phyloP scores from a whole-genome alignment of 1,140 invertebrate species.

The Listronotus bonariensis region DNA sequence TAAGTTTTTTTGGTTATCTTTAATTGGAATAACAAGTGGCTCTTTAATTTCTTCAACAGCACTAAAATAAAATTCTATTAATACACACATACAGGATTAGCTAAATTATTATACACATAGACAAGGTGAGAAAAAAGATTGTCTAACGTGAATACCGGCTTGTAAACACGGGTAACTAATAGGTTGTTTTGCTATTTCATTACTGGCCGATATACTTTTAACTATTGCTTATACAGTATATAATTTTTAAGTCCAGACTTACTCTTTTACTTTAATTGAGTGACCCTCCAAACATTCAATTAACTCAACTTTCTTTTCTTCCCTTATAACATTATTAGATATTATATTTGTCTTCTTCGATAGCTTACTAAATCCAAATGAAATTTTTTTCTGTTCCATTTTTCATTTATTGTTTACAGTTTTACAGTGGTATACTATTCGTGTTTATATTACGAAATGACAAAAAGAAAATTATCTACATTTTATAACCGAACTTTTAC shows the following conservation, averaged over 20 bases:
- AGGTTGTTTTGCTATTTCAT: too few relatives aligned
- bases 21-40: slow-evolving; percentile 69
- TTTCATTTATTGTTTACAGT: slow-evolving; percentile 6
- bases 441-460: not conserved
- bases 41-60: slow-evolving; percentile 59
- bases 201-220: too few relatives aligned
- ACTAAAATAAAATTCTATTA: slow-evolving; percentile 51
- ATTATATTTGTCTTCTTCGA: slow-evolving; percentile 65
- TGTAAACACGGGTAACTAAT: too few relatives aligned
- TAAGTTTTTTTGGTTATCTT: slow-evolving; percentile 56
- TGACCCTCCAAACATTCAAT: slow-evolving; percentile 77
- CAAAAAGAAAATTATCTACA: too few relatives aligned
- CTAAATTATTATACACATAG: too few relatives aligned
- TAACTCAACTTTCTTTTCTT: slow-evolving; percentile 64
- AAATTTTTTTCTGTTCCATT: slow-evolving; percentile 70
- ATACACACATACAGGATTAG: not conserved
- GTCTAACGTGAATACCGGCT: too few relatives aligned
- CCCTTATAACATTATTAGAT: slow-evolving; percentile 45
- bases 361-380: slow-evolving; percentile 76
- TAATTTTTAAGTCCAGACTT: slow-evolving; percentile 52
- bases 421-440: too few relatives aligned
- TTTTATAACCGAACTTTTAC: too few relatives aligned
- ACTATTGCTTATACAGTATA: too few relatives aligned
- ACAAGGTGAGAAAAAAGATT: too few relatives aligned
- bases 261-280: slow-evolving; percentile 72